Percentiles rank a stretch among this genome's conserved stretches.
Conservation (phyloP, 2,113 vertebrate species). For the Chaenocephalus aceratus region DNA sequence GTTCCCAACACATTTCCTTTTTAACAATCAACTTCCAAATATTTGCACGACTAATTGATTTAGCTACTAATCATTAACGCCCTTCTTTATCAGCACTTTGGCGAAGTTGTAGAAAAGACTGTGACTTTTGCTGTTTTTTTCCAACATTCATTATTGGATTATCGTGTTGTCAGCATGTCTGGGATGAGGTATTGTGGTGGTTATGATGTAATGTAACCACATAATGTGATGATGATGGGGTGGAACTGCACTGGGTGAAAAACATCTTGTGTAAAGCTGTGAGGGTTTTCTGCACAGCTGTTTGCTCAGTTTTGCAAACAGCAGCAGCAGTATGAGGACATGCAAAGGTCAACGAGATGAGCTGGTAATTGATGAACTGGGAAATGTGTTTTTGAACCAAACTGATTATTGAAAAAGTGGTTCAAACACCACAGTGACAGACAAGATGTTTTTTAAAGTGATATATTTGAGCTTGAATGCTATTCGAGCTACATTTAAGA, state of each 20-base stretch:
- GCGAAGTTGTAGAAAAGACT: neutral
- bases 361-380: conserved; percentile 31
- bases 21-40: neutral
- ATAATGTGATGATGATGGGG: conserved; percentile 60
- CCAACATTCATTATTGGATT: conserved; percentile 49
- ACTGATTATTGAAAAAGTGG: neutral
- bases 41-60: neutral
- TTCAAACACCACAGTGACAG: neutral
- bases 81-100: neutral
- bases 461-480: neutral
- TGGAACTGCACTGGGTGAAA: conserved; percentile 32
- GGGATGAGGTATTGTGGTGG: conserved; percentile 39
- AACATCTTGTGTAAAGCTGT: conserved; percentile 44
- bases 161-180: conserved; percentile 48
- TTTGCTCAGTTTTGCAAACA: conserved; percentile 1
- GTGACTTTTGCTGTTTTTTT: conserved; percentile 25
- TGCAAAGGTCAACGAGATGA: conserved; percentile 46
- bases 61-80: neutral
- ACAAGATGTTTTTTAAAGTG: neutral
- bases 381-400: conserved; percentile 13
- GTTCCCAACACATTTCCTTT: neutral
- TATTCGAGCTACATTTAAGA: neutral
- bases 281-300: conserved; percentile 6
- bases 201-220: conserved; percentile 60
- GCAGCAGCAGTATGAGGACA: conserved; percentile 12